phyloP scores from a whole-genome alignment of 30 jellyfish, hydroid and myxozoan genomes.

The Sanderia malayensis region DNA sequence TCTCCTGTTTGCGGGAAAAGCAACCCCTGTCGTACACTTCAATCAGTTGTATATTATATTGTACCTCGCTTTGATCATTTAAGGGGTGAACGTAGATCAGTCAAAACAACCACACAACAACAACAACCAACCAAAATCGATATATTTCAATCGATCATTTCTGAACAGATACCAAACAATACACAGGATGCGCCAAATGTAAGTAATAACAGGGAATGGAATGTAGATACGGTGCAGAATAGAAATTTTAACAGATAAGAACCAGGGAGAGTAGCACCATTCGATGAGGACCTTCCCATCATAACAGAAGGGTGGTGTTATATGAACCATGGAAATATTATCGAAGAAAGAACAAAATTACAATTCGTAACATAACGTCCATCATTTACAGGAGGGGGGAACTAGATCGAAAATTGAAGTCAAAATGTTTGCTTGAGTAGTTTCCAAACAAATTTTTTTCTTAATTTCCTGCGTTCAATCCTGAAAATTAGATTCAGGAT shows the following conservation, averaged over 20 bases:
- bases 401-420: too few species aligned
- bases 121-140: neutral
- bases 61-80: constrained; percentile 4
- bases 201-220: neutral
- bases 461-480: too few species aligned
- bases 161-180: neutral
- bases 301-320: constrained; percentile 21
- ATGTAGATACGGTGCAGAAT: neutral
- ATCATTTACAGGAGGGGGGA: constrained; percentile 5
- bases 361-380: neutral
- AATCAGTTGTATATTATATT: constrained; percentile 7
- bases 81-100: neutral
- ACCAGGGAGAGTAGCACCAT: constrained; percentile 7
- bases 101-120: neutral
- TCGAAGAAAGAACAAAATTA: constrained; percentile 5
- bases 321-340: neutral
- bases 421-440: too few species aligned
- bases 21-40: constrained; percentile 10
- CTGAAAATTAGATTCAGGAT: too few species aligned
- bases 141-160: neutral
- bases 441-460: too few species aligned
- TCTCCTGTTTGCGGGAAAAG: too few species aligned
- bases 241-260: neutral
- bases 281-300: constrained; percentile 13
- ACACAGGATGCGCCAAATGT: neutral